phyloP scores from a whole-genome alignment of 2,113 vertebrate genomes.

The Parus major region DNA sequence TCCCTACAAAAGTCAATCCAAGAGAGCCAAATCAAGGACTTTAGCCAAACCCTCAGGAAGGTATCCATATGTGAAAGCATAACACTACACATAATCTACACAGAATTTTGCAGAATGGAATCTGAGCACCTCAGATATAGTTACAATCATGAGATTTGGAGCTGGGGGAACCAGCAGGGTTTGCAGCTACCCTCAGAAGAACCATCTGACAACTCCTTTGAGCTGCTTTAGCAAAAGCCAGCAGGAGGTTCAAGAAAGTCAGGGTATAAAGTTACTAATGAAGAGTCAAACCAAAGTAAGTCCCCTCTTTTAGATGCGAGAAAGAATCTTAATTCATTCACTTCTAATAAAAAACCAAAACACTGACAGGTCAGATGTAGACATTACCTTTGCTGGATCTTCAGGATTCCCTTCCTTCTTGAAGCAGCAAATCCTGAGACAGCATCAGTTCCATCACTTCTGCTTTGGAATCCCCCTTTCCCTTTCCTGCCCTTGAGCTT shows the following conservation, averaged over 20 bases:
- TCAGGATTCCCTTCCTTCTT: neutral
- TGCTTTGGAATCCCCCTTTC: neutral
- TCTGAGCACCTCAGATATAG: neutral
- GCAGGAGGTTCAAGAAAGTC: neutral
- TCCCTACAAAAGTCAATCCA: neutral
- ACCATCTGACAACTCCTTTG: neutral
- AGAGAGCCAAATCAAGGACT: neutral
- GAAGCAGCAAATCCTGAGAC: neutral
- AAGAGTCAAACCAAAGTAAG: neutral
- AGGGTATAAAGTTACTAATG: fast-evolving
- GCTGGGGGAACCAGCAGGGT: neutral
- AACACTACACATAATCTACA: fast-evolving
- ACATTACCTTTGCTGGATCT: neutral
- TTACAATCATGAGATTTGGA: fast-evolving
- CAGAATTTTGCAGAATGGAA: fast-evolving
- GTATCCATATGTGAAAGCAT: neutral
- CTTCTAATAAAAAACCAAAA: neutral
- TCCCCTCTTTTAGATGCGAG: fast-evolving
- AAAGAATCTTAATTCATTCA: neutral
- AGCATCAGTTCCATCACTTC: neutral
- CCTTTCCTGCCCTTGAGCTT: neutral
- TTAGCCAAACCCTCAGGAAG: neutral
- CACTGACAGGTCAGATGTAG: neutral
- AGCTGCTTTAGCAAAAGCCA: neutral
- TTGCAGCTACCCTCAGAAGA: neutral